Percentiles rank a stretch among this genome's conserved stretches.
Evolutionary conservation across 2,888 invertebrate species (phyloP).

Genomic region (Dinocampus coccinellae): DNA sequence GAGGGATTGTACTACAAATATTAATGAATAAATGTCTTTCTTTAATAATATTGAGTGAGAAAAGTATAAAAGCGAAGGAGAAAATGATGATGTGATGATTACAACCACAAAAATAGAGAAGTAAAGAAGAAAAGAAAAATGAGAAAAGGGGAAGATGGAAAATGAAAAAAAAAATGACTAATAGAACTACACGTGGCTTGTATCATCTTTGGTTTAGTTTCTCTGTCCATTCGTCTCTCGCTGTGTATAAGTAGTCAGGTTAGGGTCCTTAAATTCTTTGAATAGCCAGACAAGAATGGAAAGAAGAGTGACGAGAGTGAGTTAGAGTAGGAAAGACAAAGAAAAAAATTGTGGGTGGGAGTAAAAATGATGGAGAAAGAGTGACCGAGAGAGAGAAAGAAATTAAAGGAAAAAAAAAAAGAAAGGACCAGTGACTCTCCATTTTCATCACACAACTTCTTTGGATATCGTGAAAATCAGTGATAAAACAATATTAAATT

Average conservation of each 20-base stretch:
- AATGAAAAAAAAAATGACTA: slow-evolving; percentile 26
- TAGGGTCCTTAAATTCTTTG: slow-evolving; percentile 48
- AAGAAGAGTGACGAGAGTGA: slow-evolving; percentile 30
- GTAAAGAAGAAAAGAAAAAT: slow-evolving; percentile 1
- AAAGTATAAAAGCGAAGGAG: neutral
- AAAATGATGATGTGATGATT: slow-evolving; percentile 20
- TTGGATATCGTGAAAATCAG: too few relatives aligned
- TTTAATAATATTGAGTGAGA: neutral
- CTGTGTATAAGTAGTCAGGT: slow-evolving; percentile 42
- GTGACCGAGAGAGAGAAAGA: too few relatives aligned
- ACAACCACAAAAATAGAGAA: neutral
- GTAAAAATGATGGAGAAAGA: neutral
- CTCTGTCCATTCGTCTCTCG: slow-evolving; percentile 22
- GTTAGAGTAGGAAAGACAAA: too few relatives aligned
- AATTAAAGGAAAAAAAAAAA: too few relatives aligned
- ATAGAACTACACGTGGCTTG: slow-evolving; percentile 31
- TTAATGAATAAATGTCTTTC: slow-evolving; percentile 30
- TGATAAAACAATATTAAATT: too few relatives aligned
- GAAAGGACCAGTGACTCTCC: slow-evolving; percentile 47
- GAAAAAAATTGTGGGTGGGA: too few relatives aligned
- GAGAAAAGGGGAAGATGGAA: slow-evolving; percentile 4
- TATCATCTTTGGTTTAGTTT: slow-evolving; percentile 13
- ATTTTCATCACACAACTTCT: slow-evolving; percentile 11
- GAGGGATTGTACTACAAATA: neutral
- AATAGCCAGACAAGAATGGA: slow-evolving; percentile 53